Conservation (phyloP, 2,888 invertebrate genomes). For the Bugulina stolonifera region DNA sequence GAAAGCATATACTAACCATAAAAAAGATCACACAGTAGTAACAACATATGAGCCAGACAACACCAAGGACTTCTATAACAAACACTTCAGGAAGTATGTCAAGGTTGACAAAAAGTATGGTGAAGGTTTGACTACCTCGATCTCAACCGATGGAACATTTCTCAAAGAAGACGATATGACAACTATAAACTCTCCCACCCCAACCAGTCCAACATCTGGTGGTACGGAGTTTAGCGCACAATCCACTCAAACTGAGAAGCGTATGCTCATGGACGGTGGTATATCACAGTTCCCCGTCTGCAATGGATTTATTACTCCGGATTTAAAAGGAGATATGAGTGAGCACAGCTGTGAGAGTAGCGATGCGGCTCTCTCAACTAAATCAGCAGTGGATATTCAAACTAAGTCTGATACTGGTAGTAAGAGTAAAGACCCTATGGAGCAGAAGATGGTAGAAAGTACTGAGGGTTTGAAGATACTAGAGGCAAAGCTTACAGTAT, state of each 20-base stretch:
- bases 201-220: background rate
- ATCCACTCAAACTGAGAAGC: background rate
- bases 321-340: background rate
- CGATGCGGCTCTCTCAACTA: background rate
- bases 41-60: background rate
- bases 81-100: background rate
- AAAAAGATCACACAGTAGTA: background rate
- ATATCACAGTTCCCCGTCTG: background rate
- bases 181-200: background rate
- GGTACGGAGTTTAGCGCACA: conserved; percentile 1
- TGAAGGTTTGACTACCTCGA: background rate
- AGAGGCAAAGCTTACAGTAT: background rate
- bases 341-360: background rate
- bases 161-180: background rate
- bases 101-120: background rate
- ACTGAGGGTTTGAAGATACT: conserved; percentile 3
- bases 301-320: background rate
- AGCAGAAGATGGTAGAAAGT: conserved; percentile 10
- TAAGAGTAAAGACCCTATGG: background rate
- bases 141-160: background rate
- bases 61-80: background rate
- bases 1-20: background rate
- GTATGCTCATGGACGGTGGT: background rate
- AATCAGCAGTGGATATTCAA: background rate
- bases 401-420: background rate